Base-by-base conservation (phyloP, 2,113 vertebrate species). In the Toxotes jaculatrix region DNA sequence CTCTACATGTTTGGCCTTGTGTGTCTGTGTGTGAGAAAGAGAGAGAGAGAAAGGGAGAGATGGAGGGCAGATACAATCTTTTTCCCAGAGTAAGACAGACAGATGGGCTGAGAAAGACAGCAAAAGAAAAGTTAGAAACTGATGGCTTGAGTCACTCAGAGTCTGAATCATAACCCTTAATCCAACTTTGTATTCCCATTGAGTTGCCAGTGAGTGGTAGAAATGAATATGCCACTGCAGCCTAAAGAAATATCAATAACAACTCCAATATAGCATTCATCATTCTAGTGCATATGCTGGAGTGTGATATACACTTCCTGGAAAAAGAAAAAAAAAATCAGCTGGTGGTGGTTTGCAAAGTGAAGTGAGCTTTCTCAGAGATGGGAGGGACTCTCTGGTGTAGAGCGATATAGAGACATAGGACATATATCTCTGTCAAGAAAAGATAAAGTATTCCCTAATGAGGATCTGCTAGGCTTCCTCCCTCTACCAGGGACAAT, bases 351-450 rank as follows among this genome's bases (percentile, higher is more conserved):
- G 64, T 61, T 21, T 62, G 0, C 16, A 57, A 23, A 43, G 67
- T 42, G 40, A 67, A 65, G 53, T 40, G 38, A 59, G 71, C 42
- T 66, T 82, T 82, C 68, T 80, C 61, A 72, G 49, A 79, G 80
- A 70, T 69, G 47, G 76, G 45, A 23, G 63, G 61, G 53, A 56
- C 42, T 51, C 47, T 57, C 70, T n/a, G 13, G 45, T 7, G 34
- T 13, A 6, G 47, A 49, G 43, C 19, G 3, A 63, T 36, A 36
- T 23, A 47, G 40, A 83, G 19, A 71, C 66, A 74, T 60, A 10
- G 59, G 43, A 88, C 85, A 80, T 86, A 81, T 6, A 56, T 90
- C 88, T 80, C 79, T 83, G 77, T 83, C 89, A 79, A 32, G 56
- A 40, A 78, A 87, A 77, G 82, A 84, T 79, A 85, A 82, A 90